Evolutionary conservation across 2,797 vertebrate species (phyloP), one percentile per base, ranked within the genome.

Genomic region (Phoxinus dragarum): DNA sequence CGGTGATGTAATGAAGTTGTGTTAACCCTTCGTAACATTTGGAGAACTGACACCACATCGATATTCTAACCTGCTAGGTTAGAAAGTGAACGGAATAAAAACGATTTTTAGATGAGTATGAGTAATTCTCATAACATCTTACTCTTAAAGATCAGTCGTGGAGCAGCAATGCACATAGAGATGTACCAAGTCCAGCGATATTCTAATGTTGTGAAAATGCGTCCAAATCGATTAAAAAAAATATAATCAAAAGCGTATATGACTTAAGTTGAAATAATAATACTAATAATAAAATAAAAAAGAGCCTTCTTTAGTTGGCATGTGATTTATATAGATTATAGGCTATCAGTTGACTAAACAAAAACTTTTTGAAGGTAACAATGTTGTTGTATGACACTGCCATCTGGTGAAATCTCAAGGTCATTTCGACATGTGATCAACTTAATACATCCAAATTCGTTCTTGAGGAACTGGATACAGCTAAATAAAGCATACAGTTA

Each of bases 371-470:
- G 3, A 54, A 38, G 6, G 23, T 23, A 44, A 4, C 44, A 6
- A 31, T 16, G 2, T 5, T 5, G 34, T 64, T 84, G 66, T 74
- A 68, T 74, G 52, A 90, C 84, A 91, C 91, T 93, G 94, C 94
- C 94, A 94, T 89, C 94, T 94, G 90, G 91, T 93, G 94, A 92
- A 92, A 38, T 71, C 27, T 59, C 86, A 54, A 52, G 40, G 74
- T 54, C 34, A 84, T 5, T 49, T 36, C 71, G 5, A 59, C 61
- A 52, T n/a, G 27, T 49, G 6, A 40, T 44, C 12, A 42, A 9
- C 8, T 12, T 11, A 6, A 42, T 36, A n/a, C n/a, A 40, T 19
- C 10, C 10, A 23, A 54, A 36, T 6, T 34, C n/a, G n/a, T n/a
- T n/a, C n/a, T n/a, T n/a, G n/a, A n/a, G n/a, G n/a, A n/a, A n/a